These are phyloP conservation scores for Acrobasis repandana DNA, from an alignment of 2,888 invertebrate species.

Conservation along the genomic window DNA sequence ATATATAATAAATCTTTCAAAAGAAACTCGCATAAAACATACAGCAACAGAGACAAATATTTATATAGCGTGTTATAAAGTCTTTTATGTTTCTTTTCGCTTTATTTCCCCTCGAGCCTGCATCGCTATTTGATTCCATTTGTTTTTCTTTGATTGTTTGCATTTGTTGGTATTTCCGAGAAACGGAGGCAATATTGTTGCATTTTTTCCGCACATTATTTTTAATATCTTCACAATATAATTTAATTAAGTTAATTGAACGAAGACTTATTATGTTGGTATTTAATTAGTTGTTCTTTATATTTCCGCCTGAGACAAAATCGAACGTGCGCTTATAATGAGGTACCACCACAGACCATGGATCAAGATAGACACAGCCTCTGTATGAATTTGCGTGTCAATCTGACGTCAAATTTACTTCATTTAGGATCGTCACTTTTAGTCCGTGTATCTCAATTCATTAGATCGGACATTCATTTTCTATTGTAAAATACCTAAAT, in stretches of 20 bases:
- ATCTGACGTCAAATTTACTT: too few species aligned
- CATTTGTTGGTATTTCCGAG: background rate
- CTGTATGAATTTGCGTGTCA: too few species aligned
- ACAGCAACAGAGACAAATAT: background rate
- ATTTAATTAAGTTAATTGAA: background rate
- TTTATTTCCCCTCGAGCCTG: background rate
- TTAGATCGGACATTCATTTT: too few species aligned
- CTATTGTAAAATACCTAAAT: too few species aligned
- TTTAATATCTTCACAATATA: background rate
- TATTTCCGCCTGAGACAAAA: too few species aligned
- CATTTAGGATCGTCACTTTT: too few species aligned
- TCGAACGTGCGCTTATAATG: too few species aligned
- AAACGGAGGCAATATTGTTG: background rate
- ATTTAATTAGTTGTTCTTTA: too few species aligned
- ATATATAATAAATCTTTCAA: background rate
- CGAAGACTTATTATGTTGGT: too few species aligned
- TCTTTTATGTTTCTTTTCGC: background rate
- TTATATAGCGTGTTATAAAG: conserved; percentile 1
- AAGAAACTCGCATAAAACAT: background rate
- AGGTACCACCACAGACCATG: too few species aligned
- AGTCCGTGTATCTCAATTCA: too few species aligned
- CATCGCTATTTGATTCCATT: conserved; percentile 3
- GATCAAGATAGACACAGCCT: too few species aligned
- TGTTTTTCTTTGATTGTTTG: conserved; percentile 9
- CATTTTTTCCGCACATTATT: background rate